These are phyloP conservation scores for Acridotheres tristis DNA, from an alignment of 2,797 vertebrate genomes.

Conservation along the genomic window DNA sequence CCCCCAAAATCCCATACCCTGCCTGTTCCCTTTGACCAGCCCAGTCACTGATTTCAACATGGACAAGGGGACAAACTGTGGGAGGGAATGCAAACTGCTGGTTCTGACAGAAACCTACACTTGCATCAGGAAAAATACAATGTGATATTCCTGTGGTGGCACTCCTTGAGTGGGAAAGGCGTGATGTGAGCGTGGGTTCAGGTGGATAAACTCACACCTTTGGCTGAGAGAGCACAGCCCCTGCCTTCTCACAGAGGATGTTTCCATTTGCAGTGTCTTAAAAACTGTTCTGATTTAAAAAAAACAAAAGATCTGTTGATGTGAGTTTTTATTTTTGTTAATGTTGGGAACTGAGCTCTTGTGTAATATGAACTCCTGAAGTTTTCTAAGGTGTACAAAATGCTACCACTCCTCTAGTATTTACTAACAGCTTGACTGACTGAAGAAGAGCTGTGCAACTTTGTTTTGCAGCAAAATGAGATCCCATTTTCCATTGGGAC, in stretches of 20 bases:
- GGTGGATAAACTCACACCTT: not conserved
- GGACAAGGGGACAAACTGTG: not conserved
- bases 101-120: not conserved
- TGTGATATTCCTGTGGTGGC: not conserved
- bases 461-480: not conserved
- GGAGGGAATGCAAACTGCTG: not conserved
- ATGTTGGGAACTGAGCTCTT: not conserved
- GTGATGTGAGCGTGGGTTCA: not conserved
- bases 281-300: not conserved
- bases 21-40: not conserved
- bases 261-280: not conserved
- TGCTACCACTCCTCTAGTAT: not conserved
- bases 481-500: not conserved
- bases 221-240: not conserved
- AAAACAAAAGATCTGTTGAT: not conserved
- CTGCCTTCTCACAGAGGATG: not conserved
- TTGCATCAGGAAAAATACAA: not conserved
- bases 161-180: not conserved
- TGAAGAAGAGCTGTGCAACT: not conserved
- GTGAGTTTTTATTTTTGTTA: not conserved
- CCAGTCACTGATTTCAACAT: not conserved
- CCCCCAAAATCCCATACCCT: not conserved
- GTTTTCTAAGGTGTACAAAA: not conserved
- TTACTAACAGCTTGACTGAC: not conserved
- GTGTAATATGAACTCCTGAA: not conserved